Base-by-base conservation (phyloP, 1,140 invertebrate species). In the Penaeus vannamei region DNA sequence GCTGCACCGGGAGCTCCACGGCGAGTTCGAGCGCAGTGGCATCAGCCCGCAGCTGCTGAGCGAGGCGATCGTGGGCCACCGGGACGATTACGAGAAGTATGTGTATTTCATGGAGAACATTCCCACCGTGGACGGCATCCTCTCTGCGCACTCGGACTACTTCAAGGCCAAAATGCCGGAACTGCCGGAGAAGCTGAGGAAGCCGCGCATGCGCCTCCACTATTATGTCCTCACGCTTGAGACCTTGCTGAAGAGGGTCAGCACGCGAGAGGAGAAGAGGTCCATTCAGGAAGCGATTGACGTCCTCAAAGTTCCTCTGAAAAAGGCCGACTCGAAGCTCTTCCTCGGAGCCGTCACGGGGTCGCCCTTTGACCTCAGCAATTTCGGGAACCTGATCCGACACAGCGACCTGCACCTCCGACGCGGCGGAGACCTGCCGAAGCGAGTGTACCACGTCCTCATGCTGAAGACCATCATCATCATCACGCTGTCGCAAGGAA, bases 71-170 rank as follows among this genome's bases (percentile, higher is more conserved):
- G 62, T 82, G 32, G 42, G 26, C 10, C 90, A 85, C 36, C 42
- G 84, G 22, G 84, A 69, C 17, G 83, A 89, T n/a, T 91, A 89
- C 32, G 84, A 89, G 53, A 89, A 83, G 29, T 91, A 91, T 69
- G 90, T 91, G 10, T 91, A 91, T 60, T 91, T 86, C 53, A 91
- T 91, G 80, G 90, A 91, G 83, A 91, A 91, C 22, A 91, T 91
- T 22, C 90, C 90, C 23, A 83, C 61, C 4, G 90, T 91, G 22
- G 87, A 91, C 61, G 32, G 62, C 22, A 89, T 91, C 59, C 69
- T 91, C 7, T 59, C 42, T 2, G 66, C 60, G 5, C 61, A 76
- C 84, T 77, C 79, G n/a, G 76, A 82, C 59, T 91, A 91, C 66
- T 89, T 91, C 26, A 86, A 61, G 83, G 76, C 64, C 22, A 53